Base-by-base conservation (phyloP, 2,113 vertebrate genomes). In the Cranoglanis bouderius region DNA sequence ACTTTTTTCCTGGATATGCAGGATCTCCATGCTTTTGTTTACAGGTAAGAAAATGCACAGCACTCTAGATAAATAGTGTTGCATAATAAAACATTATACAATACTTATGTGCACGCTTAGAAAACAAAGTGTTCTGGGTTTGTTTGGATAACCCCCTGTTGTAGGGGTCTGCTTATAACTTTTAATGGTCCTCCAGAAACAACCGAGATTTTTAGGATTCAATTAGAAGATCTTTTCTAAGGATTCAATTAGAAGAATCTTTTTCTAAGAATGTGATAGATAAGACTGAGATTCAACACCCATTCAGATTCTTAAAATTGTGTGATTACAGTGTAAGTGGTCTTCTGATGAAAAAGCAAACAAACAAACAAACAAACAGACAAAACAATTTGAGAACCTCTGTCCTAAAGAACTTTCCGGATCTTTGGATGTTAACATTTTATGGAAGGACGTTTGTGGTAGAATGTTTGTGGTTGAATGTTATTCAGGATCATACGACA, bases 1-100 rank as follows among this genome's bases (percentile, higher is more conserved):
- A 75, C 57, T 89, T 16, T 49, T 87, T 8, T 63, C 70, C 75
- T 91, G 90, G 82, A 57, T 89, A 13, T 87, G 16, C 24, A 16
- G 35, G 16, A 2, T 80, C 29, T 84, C 55, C 63, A 82, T n/a
- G 32, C n/a, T 89, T 57, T 38, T 89, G 61, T 32, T 24, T 67
- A 26, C 85, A 67, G 80, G 88, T 91, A 77, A 38, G 85, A 13
- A 24, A 13, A 4, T 57, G 67, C 5, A 74, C 53, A 57, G 70
- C 19, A 21, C 19, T 89, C 67, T 80, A 29, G 12, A 29, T 29
- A 21, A 24, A 40, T 74, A 43, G 21, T 49, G 75, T 29, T 49
- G 40, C 4, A 1, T 4, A 49, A 78, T 6, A 14, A 49, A 29
- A 49, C 0, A 24, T 18, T 18, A 35, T 2, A 75, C 72, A 43